These are phyloP conservation scores for Malthinus seriepunctatus DNA, from an alignment of 2,888 invertebrate species.

Conservation along the genomic window DNA sequence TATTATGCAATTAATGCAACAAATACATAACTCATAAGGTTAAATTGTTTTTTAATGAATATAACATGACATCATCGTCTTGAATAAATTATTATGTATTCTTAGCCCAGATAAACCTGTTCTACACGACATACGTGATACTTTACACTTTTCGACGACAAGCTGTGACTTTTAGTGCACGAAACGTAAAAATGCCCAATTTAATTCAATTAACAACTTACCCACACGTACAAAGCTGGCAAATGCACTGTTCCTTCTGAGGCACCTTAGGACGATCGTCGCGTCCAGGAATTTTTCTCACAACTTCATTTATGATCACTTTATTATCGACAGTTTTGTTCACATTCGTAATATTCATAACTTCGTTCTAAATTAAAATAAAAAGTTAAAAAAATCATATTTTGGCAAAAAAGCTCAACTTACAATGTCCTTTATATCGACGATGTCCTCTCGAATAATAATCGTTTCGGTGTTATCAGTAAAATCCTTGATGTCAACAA, in stretches of 20 bases:
- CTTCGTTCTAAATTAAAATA: constrained; percentile 48
- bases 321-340: constrained; percentile 58
- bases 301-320: constrained; percentile 48
- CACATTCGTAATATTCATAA: constrained; percentile 52
- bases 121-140: constrained; percentile 16
- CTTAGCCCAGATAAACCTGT: constrained; percentile 22
- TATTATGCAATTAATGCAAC: neutral
- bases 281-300: constrained; percentile 28
- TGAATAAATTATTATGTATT: constrained; percentile 24
- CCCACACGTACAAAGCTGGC: constrained; percentile 91
- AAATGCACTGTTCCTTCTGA: constrained; percentile 81
- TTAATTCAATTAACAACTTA: constrained; percentile 58
- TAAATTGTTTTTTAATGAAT: constrained; percentile 26
- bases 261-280: constrained; percentile 40
- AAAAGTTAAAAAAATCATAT: constrained; percentile 22
- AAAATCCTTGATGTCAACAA: constrained; percentile 29
- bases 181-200: neutral
- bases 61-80: constrained; percentile 30
- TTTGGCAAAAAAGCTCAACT: constrained; percentile 35
- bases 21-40: constrained; percentile 4
- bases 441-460: constrained; percentile 61
- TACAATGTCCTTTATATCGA: constrained; percentile 61
- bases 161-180: neutral
- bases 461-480: constrained; percentile 51
- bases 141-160: constrained; percentile 7